Evolutionary conservation across 2,888 invertebrate genomes (phyloP).

Genomic region (Mythimna ferrago): DNA sequence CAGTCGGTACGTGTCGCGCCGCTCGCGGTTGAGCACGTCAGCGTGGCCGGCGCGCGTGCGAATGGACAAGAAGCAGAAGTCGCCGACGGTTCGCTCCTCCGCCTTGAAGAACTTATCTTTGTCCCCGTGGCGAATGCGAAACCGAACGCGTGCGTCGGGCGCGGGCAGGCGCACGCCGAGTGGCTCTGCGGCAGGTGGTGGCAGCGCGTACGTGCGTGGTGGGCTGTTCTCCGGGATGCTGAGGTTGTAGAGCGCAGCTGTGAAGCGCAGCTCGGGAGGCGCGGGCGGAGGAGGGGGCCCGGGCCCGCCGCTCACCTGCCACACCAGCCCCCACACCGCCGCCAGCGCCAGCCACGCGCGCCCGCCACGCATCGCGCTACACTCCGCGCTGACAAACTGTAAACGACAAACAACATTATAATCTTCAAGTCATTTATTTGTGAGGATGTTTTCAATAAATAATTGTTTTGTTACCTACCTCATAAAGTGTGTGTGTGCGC

Average conservation of each 20-base stretch:
- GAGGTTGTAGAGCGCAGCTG: slow-evolving; percentile 95
- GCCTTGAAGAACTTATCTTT: slow-evolving; percentile 97
- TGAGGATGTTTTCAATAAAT: not conserved
- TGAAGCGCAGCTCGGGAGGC: slow-evolving; percentile 92
- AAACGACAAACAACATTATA: slow-evolving; percentile 8
- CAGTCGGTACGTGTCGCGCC: slow-evolving; percentile 95
- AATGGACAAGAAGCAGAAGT: slow-evolving; percentile 98
- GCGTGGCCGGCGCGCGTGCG: slow-evolving; percentile 96
- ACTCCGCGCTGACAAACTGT: slow-evolving; percentile 50
- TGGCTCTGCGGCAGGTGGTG: slow-evolving; percentile 93
- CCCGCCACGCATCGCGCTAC: slow-evolving; percentile 61
- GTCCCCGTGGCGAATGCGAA: slow-evolving; percentile 96
- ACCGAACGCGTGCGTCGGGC: slow-evolving; percentile 92
- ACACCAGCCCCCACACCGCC: slow-evolving; percentile 56
- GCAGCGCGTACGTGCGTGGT: slow-evolving; percentile 95
- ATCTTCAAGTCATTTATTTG: not conserved
- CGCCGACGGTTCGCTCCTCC: slow-evolving; percentile 96
- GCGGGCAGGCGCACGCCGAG: slow-evolving; percentile 93
- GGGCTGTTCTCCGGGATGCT: slow-evolving; percentile 98
- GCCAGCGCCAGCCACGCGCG: slow-evolving; percentile 56
- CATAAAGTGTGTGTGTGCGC: slow-evolving; percentile 54
- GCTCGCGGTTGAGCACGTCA: slow-evolving; percentile 98
- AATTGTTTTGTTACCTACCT: slow-evolving; percentile 34
- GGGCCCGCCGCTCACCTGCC: slow-evolving; percentile 73
- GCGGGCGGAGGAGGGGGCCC: slow-evolving; percentile 83